A percentile compares a stretch with the other conserved stretches of the same genome.
phyloP scores from a whole-genome alignment of 2,888 invertebrate species.

The Atethmia centrago region DNA sequence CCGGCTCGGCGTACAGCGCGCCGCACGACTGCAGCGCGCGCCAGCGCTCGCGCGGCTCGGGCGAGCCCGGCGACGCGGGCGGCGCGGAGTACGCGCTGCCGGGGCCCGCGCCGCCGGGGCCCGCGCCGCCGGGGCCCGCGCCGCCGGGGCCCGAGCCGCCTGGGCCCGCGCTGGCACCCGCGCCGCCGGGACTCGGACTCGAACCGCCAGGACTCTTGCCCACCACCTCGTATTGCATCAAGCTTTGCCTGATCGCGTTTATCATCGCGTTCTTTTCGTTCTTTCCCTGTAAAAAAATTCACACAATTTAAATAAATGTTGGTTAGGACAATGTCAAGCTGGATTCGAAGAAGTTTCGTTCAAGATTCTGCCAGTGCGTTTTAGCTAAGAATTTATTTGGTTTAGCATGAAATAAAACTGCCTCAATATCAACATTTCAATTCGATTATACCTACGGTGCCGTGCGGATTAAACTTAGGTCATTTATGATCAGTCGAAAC shows the following conservation, averaged over 20 bases:
- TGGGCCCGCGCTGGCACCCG: constrained; percentile 88
- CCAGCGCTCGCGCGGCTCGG: constrained; percentile 70
- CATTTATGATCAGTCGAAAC: constrained; percentile 8
- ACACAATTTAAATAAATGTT: constrained; percentile 40
- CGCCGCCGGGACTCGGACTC: constrained; percentile 87
- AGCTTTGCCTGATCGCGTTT: constrained; percentile 96
- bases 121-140: constrained; percentile 77
- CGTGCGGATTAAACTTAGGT: constrained; percentile 6
- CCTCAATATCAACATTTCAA: not conserved
- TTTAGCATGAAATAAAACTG: not conserved
- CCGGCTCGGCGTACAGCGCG: constrained; percentile 71
- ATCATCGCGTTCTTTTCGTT: constrained; percentile 93
- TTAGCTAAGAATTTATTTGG: not conserved
- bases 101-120: too few species aligned
- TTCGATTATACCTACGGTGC: constrained; percentile 27
- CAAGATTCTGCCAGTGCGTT: not conserved
- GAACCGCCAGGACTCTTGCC: constrained; percentile 91
- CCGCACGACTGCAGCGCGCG: constrained; percentile 62
- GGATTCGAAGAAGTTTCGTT: not conserved
- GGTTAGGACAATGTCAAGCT: not conserved
- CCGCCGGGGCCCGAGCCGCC: constrained; percentile 86
- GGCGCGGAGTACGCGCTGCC: constrained; percentile 87
- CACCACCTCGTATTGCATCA: constrained; percentile 96
- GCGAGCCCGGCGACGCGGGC: constrained; percentile 81
- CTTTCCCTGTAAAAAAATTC: constrained; percentile 81